Evolutionary conservation across 2,888 invertebrate species (phyloP).

Genomic region (Parelbella ahira): DNA sequence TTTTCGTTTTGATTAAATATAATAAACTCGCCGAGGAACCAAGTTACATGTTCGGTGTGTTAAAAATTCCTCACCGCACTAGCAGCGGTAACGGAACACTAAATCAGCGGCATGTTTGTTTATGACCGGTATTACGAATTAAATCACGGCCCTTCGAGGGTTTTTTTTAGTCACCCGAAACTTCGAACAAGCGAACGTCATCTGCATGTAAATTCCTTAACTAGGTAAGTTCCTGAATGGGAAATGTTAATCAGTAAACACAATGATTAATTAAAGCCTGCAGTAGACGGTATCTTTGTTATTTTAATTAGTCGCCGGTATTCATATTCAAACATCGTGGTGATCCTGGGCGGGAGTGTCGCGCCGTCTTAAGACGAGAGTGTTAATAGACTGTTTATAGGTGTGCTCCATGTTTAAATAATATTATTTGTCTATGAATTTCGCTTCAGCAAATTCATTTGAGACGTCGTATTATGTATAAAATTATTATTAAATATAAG

Average conservation of each 20-base stretch:
- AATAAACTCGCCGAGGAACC: too few species aligned
- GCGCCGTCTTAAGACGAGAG: slow-evolving; percentile 10
- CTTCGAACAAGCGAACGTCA: slow-evolving; percentile 34
- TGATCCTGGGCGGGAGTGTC: slow-evolving; percentile 27
- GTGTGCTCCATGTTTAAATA: slow-evolving; percentile 12
- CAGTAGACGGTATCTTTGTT: slow-evolving; percentile 63
- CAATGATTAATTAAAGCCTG: slow-evolving; percentile 76
- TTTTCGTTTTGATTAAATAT: too few species aligned
- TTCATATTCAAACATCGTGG: slow-evolving; percentile 53
- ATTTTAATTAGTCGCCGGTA: slow-evolving; percentile 57
- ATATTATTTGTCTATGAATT: slow-evolving; percentile 2
- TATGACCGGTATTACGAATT: slow-evolving; percentile 25
- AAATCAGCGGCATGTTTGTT: slow-evolving; percentile 24
- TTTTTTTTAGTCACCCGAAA: slow-evolving; percentile 10
- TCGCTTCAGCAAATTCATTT: slow-evolving; percentile 1
- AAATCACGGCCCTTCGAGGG: slow-evolving; percentile 11
- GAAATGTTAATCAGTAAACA: slow-evolving; percentile 68
- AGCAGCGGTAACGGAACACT: slow-evolving; percentile 18
- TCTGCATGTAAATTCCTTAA: slow-evolving; percentile 67
- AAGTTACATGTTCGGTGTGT: too few species aligned
- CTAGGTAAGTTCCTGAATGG: slow-evolving; percentile 54
- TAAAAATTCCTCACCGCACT: slow-evolving; percentile 18
- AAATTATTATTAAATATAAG: too few species aligned
- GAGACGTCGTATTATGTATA: too few species aligned
- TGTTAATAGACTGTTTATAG: slow-evolving; percentile 22